phyloP scores from a whole-genome alignment of 64 coral and sea anemone species.

The Catalaphyllia jardinei region DNA sequence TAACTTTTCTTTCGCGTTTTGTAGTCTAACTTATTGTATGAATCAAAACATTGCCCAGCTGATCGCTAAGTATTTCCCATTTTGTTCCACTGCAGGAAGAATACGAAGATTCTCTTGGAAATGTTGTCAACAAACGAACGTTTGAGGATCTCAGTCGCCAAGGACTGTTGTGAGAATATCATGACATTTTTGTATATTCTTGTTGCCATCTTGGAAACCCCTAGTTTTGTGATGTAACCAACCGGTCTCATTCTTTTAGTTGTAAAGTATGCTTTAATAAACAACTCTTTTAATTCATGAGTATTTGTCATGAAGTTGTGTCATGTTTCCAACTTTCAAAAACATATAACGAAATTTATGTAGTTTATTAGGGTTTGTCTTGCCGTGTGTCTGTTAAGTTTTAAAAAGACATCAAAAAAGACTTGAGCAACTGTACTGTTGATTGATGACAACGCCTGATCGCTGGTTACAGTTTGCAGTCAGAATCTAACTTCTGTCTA shows the following conservation, averaged over 20 bases:
- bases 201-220: neutral
- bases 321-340: neutral
- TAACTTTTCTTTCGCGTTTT: too few relatives aligned
- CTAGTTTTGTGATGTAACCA: neutral
- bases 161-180: conserved; percentile 69
- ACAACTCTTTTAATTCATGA: neutral
- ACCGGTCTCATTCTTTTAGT: conserved; percentile 5
- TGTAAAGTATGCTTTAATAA: conserved; percentile 7
- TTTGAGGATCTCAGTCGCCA: conserved; percentile 98
- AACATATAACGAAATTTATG: too few relatives aligned
- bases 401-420: too few relatives aligned
- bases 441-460: too few relatives aligned
- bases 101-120: conserved; percentile 93
- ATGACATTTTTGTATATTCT: neutral
- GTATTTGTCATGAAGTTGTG: neutral
- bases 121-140: conserved; percentile 89
- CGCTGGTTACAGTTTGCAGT: too few relatives aligned
- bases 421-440: too few relatives aligned
- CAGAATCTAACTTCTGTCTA: neutral
- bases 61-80: neutral
- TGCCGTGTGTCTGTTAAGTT: too few relatives aligned
- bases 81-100: conserved; percentile 76
- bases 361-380: too few relatives aligned
- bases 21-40: too few relatives aligned
- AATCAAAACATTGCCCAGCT: neutral